Percentiles rank a stretch among this genome's conserved stretches.
Conservation (phyloP, 2,888 invertebrate species). For the Lycophotia porphyrea region DNA sequence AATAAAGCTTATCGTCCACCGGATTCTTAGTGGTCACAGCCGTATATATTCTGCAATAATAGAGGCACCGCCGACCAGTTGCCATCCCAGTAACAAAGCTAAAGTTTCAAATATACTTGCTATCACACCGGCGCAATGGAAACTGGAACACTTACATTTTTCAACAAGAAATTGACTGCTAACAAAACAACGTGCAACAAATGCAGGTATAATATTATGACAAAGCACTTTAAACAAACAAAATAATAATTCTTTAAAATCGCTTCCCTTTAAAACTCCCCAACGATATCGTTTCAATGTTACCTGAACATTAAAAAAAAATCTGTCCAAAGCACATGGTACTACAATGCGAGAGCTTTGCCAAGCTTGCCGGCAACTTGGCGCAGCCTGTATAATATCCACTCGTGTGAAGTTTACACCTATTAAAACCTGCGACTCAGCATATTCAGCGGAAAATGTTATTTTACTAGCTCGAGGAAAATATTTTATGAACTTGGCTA, state of each 20-base stretch:
- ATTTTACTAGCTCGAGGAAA: conserved; percentile 39
- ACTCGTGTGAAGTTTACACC: conserved; percentile 60
- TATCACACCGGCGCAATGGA: not conserved
- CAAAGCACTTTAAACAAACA: conserved; percentile 1
- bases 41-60: not conserved
- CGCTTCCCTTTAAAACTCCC: not conserved
- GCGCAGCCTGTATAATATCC: conserved; percentile 48
- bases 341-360: conserved; percentile 45
- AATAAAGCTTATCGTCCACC: not conserved
- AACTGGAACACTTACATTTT: not conserved
- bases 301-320: conserved; percentile 32
- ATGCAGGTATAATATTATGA: not conserved
- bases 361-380: conserved; percentile 45
- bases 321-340: conserved; percentile 29
- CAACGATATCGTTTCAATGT: conserved; percentile 23
- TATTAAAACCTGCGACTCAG: conserved; percentile 54
- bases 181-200: not conserved
- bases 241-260: conserved; percentile 3
- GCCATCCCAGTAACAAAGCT: not conserved
- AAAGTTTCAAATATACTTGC: not conserved
- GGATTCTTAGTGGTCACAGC: not conserved
- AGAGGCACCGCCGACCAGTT: not conserved
- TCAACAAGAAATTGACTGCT: not conserved
- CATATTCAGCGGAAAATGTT: conserved; percentile 54
- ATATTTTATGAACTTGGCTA: conserved; percentile 46